phyloP scores from a whole-genome alignment of 2,113 vertebrate species.

The Callopanchax toddi region DNA sequence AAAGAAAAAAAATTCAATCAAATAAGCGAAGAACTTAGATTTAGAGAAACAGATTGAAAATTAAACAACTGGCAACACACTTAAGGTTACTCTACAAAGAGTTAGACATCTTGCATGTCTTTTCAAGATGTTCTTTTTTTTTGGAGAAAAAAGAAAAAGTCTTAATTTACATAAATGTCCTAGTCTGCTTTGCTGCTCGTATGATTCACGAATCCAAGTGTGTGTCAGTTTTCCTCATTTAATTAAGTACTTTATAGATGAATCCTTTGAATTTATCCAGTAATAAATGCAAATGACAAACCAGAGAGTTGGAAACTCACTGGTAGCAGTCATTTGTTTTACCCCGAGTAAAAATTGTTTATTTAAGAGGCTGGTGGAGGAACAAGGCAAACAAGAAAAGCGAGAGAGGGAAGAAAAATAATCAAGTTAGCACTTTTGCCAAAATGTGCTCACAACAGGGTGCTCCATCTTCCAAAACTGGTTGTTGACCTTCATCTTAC shows the following conservation, averaged over 20 bases:
- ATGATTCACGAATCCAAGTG: slow-evolving; percentile 44
- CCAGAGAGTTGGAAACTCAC: background rate
- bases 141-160: background rate
- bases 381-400: background rate
- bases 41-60: background rate
- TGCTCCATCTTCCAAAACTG: slow-evolving; percentile 49
- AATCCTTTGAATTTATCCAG: slow-evolving; percentile 36
- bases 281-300: slow-evolving; percentile 21
- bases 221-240: slow-evolving; percentile 25
- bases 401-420: background rate
- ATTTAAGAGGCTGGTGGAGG: slow-evolving; percentile 1
- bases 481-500: slow-evolving; percentile 61
- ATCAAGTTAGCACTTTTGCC: slow-evolving; percentile 24
- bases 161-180: background rate
- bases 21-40: background rate
- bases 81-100: background rate
- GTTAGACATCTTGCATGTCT: background rate
- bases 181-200: slow-evolving; percentile 6
- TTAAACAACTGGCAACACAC: background rate
- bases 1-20: background rate
- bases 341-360: slow-evolving; percentile 8
- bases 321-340: background rate
- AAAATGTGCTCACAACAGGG: slow-evolving; percentile 57
- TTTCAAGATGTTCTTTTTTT: background rate
- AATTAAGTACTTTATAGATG: slow-evolving; percentile 39